These are phyloP conservation scores for Patella caerulea DNA, from an alignment of 2,888 invertebrate species.

Conservation along the genomic window DNA sequence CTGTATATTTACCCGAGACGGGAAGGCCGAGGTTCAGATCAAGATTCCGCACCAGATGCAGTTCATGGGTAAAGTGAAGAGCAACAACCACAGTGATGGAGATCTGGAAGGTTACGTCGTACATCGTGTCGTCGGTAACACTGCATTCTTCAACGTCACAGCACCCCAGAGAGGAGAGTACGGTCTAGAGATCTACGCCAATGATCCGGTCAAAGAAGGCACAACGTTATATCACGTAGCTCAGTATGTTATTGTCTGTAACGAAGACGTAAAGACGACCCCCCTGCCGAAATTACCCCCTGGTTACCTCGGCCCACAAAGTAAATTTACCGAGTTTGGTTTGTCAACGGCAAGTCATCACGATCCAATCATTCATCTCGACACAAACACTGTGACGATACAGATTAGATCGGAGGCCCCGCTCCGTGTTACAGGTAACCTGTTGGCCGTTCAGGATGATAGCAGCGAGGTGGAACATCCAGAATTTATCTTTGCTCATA, in stretches of 20 bases:
- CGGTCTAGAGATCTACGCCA: constrained; percentile 70
- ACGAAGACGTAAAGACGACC: constrained; percentile 64
- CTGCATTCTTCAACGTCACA: constrained; percentile 69
- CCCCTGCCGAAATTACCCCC: constrained; percentile 68
- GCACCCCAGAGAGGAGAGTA: constrained; percentile 68
- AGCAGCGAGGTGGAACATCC: constrained; percentile 55
- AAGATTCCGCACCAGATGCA: constrained; percentile 64
- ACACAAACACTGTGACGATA: constrained; percentile 61
- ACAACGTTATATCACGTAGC: constrained; percentile 69
- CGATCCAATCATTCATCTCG: constrained; percentile 68
- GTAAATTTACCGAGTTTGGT: constrained; percentile 67
- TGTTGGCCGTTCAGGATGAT: constrained; percentile 61
- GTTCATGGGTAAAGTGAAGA: constrained; percentile 71
- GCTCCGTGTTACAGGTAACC: constrained; percentile 69
- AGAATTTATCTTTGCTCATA: constrained; percentile 69
- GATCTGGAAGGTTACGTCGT: constrained; percentile 68
- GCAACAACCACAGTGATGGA: constrained; percentile 61
- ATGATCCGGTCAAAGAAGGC: constrained; percentile 69
- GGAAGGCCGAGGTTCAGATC: constrained; percentile 69
- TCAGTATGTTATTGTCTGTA: constrained; percentile 68
- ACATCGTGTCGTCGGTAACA: constrained; percentile 68
- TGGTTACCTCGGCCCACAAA: constrained; percentile 70
- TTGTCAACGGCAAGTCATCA: constrained; percentile 62
- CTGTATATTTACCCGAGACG: constrained; percentile 65
- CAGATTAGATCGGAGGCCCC: constrained; percentile 57